Percentiles rank a stretch among this genome's conserved stretches.
Evolutionary conservation across 1,140 invertebrate genomes (phyloP).

Genomic region (Orchestia grillus): DNA sequence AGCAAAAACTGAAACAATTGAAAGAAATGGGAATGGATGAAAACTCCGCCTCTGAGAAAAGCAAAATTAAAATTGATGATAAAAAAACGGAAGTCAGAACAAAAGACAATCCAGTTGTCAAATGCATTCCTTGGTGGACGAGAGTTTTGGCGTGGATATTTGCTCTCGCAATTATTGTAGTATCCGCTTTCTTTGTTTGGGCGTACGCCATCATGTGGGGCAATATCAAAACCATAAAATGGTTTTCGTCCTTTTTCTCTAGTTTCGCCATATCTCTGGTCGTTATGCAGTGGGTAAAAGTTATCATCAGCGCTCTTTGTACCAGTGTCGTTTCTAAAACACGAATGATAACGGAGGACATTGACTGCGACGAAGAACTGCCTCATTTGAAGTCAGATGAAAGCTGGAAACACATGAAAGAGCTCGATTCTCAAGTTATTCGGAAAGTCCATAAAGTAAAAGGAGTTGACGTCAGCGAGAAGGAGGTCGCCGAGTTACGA

Average conservation of each 20-base stretch:
- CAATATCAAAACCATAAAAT: constrained; percentile 74
- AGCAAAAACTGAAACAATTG: constrained; percentile 51
- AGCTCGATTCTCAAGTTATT: constrained; percentile 52
- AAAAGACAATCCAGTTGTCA: constrained; percentile 46
- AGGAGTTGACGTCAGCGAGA: constrained; percentile 57
- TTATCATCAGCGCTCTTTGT: constrained; percentile 61
- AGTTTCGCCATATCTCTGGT: constrained; percentile 75
- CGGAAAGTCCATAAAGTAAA: constrained; percentile 57
- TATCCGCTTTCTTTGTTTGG: constrained; percentile 73
- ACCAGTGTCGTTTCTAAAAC: constrained; percentile 64
- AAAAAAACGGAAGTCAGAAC: neutral
- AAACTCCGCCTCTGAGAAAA: neutral
- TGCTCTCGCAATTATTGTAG: constrained; percentile 71
- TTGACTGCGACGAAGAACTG: constrained; percentile 74
- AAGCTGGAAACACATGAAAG: constrained; percentile 63
- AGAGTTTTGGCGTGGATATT: constrained; percentile 73
- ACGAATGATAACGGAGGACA: constrained; percentile 72
- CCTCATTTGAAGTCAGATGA: constrained; percentile 68
- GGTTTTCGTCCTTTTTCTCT: constrained; percentile 75
- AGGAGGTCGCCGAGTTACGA: neutral
- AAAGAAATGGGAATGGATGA: neutral
- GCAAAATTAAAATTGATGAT: constrained; percentile 47
- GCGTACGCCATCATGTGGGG: constrained; percentile 75
- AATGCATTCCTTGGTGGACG: constrained; percentile 73
- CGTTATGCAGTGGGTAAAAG: constrained; percentile 75